phyloP scores from a whole-genome alignment of 2,888 invertebrate genomes.

The Hoplodrina blanda region DNA sequence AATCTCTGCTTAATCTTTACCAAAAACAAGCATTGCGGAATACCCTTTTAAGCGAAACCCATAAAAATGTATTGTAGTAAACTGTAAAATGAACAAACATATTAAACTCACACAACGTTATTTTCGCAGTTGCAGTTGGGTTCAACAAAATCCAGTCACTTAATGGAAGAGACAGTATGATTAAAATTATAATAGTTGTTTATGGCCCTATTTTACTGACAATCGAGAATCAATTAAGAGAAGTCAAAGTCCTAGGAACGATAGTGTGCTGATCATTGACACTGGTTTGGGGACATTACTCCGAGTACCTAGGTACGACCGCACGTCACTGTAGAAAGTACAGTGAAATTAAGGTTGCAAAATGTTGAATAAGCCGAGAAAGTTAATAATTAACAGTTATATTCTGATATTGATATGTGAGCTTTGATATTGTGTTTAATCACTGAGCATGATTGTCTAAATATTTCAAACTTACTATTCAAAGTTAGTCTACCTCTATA shows the following conservation, averaged over 20 bases:
- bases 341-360: slow-evolving; percentile 39
- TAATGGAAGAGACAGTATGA: slow-evolving; percentile 54
- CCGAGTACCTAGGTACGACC: slow-evolving; percentile 16
- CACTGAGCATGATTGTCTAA: slow-evolving; percentile 4
- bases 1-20: slow-evolving; percentile 71
- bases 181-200: slow-evolving; percentile 57
- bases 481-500: slow-evolving; percentile 1
- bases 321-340: slow-evolving; percentile 47
- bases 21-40: slow-evolving; percentile 79
- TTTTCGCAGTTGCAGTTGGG: slow-evolving; percentile 43
- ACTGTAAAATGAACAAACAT: slow-evolving; percentile 60
- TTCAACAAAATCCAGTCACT: slow-evolving; percentile 40
- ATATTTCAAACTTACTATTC: too few species aligned
- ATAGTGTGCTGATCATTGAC: slow-evolving; percentile 61
- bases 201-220: slow-evolving; percentile 52
- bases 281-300: slow-evolving; percentile 55
- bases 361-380: slow-evolving; percentile 44
- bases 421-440: slow-evolving; percentile 8
- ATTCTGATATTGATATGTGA: slow-evolving; percentile 5
- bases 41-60: slow-evolving; percentile 72
- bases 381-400: slow-evolving; percentile 42
- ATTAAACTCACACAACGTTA: slow-evolving; percentile 41
- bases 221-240: slow-evolving; percentile 58
- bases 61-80: slow-evolving; percentile 45
- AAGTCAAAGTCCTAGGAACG: slow-evolving; percentile 63